These are phyloP conservation scores for Equus quagga DNA, from an alignment of 2,113 vertebrate species.

Conservation along the genomic window DNA sequence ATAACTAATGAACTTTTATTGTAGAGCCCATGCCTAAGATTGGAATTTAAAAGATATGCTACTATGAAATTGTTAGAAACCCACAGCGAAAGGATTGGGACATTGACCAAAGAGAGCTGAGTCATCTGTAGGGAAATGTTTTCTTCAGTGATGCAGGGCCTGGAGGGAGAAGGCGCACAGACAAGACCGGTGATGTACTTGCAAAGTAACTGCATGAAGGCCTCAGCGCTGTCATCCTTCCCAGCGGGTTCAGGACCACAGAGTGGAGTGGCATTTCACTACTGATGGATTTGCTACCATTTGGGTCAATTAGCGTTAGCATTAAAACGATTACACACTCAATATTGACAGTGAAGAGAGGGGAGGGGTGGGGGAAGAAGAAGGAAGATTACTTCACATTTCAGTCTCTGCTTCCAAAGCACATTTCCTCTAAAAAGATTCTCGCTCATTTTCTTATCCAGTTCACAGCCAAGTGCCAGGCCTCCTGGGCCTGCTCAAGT, in stretches of 20 bases:
- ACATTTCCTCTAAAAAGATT: background rate
- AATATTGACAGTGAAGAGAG: background rate
- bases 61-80: background rate
- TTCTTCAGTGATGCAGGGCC: background rate
- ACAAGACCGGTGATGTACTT: background rate
- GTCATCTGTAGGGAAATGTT: background rate
- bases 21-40: background rate
- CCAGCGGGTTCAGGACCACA: rapidly evolving
- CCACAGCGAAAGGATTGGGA: background rate
- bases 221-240: background rate
- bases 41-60: background rate
- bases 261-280: background rate
- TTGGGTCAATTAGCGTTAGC: background rate
- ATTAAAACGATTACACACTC: background rate
- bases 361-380: background rate
- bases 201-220: background rate
- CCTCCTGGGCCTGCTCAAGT: background rate
- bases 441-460: background rate
- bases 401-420: background rate
- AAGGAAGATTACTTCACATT: background rate
- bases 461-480: background rate
- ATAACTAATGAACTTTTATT: background rate
- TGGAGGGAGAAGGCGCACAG: rapidly evolving
- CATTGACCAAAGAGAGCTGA: background rate
- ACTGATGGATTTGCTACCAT: background rate